A percentile compares a stretch with the other conserved stretches of the same genome.
phyloP scores from a whole-genome alignment of 2,888 invertebrate genomes.

The Salpingus planirostris region DNA sequence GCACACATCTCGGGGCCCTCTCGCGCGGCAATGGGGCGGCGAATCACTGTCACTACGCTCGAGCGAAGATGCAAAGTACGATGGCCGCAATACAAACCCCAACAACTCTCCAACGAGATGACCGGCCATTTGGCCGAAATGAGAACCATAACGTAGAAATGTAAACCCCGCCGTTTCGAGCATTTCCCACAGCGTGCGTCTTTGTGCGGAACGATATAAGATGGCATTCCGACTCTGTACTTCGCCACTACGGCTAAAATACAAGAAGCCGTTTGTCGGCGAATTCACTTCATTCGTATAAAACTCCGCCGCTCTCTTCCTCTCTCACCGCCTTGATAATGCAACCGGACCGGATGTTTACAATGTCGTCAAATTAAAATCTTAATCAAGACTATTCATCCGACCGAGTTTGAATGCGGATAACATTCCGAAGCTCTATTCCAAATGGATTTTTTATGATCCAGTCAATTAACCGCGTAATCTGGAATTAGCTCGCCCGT shows the following conservation, averaged over 20 bases:
- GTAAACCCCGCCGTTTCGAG: conserved; percentile 30
- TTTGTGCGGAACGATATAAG: conserved; percentile 27
- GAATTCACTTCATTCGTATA: conserved; percentile 19
- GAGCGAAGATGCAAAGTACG: conserved; percentile 29
- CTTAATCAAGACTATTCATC: conserved; percentile 10
- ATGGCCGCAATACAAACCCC: conserved; percentile 21
- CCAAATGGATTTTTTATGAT: conserved; percentile 11
- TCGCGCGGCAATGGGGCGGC: conserved; percentile 2
- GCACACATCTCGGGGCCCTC: too few relatives aligned
- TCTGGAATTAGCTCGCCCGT: too few relatives aligned
- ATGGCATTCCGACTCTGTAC: conserved; percentile 23
- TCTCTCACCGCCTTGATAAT: too few relatives aligned
- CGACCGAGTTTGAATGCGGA: conserved; percentile 5
- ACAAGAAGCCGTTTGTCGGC: conserved; percentile 16
- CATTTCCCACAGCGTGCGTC: conserved; percentile 28
- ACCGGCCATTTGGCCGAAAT: conserved; percentile 35
- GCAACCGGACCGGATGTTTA: conserved; percentile 14
- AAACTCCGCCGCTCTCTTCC: conserved; percentile 14
- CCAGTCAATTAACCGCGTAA: conserved; percentile 10
- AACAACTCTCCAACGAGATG: conserved; percentile 34
- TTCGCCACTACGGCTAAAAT: conserved; percentile 13
- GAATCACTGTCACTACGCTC: conserved; percentile 19
- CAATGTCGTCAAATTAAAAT: conserved; percentile 15
- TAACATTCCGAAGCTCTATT: conserved; percentile 7
- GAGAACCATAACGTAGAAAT: conserved; percentile 36